Evolutionary conservation across 2,113 vertebrate genomes (phyloP).

Genomic region (Eurypyga helias): DNA sequence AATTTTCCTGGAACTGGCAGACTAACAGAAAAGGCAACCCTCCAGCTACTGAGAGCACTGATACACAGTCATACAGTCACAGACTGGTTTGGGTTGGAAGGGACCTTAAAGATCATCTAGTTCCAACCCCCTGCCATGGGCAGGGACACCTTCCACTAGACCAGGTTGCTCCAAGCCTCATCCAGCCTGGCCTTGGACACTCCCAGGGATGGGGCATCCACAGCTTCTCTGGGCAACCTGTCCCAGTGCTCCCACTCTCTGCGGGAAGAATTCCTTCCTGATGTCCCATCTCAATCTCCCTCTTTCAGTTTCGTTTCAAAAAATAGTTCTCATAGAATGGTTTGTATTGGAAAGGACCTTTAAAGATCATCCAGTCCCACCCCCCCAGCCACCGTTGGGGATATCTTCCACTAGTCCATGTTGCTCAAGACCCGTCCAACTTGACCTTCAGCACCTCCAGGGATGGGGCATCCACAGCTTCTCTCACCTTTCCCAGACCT

Average conservation of each 20-base stretch:
- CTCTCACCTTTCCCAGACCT: not conserved
- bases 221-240: not conserved
- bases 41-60: not conserved
- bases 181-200: too few relatives aligned
- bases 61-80: not conserved
- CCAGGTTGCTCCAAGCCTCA: not conserved
- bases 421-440: not conserved
- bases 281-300: too few relatives aligned
- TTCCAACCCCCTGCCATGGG: accelerated
- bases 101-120: not conserved
- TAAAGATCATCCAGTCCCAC: not conserved
- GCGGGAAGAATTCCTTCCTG: too few relatives aligned
- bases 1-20: not conserved
- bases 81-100: not conserved
- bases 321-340: not conserved
- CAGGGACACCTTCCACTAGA: not conserved
- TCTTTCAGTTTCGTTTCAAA: too few relatives aligned
- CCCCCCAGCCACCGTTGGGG: not conserved
- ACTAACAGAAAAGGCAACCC: not conserved
- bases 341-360: not conserved
- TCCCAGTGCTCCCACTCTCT: not conserved
- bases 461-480: too few relatives aligned
- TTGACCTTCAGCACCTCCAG: not conserved
- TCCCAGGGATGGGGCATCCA: not conserved
- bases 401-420: not conserved